Base-by-base conservation (phyloP, 2,797 vertebrate species). In the Sternarchorhynchus goeldii region DNA sequence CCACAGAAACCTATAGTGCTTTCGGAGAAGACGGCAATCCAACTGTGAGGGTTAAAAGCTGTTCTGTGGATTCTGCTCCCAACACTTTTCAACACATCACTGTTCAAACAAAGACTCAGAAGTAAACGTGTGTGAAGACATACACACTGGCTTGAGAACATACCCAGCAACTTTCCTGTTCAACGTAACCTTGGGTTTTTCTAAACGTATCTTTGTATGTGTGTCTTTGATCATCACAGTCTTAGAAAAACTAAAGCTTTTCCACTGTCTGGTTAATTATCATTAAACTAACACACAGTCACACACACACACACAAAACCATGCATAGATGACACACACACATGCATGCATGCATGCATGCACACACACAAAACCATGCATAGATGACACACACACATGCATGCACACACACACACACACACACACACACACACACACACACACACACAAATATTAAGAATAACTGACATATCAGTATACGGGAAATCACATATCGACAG, bases 401-500 rank as follows among this genome's bases (percentile, higher is more conserved):
- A 14, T 3, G 2, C 45, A 50, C 45, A 50, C 45, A 50, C 45
- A 50, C 41, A 45, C 41, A 45, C 41, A 45, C 64, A 78, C 69
- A 69, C 41, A 68, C 50, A 69, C 64, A 53, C 63, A 21, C 67
- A n/a, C 41, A 10, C 41, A 45, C 41, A 45, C 45, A 50, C 45
- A 50, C 45, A 50, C 45, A 50, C 8, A 50, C 14, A 50, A 12
- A 73, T 81, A 50, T 10, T 50, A 50, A 50, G 8, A 12, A 50
- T 50, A 50, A 50, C 12, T 50, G 45, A 50, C 8, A 36, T 36
- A 50, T 50, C 45, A 50, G 45, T 50, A 12, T 50, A 63, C 80
- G 82, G 81, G 80, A 85, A 82, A 55, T 67, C 7, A 58, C 65
- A 77, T 62, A 56, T 80, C 41, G 57, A 39, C 55, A 69, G 20